Base-by-base conservation (phyloP, 2,797 vertebrate species). In the Girardinus metallicus region DNA sequence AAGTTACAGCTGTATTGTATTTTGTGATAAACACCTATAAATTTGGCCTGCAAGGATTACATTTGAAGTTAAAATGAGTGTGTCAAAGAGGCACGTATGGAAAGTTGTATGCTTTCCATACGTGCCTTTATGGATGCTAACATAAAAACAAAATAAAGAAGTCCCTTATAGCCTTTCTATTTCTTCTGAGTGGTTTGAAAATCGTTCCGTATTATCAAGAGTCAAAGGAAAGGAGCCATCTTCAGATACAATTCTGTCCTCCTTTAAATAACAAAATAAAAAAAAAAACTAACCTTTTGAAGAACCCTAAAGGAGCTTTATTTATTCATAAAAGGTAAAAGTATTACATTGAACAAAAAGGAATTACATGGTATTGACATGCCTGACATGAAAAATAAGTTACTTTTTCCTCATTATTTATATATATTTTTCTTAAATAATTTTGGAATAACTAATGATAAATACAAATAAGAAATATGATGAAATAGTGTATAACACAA, bases 81-180 rank as follows among this genome's bases (percentile, higher is more conserved):
- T 74, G 74, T 82, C 79, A 77, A 86, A 71, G 78, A 86, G 81
- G 76, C 85, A 87, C 86, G 82, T 15, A 74, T 83, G 84, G 83
- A 85, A 78, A 70, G 72, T 73, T 76, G 46, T 74, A 47, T 36
- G 44, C 29, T 88, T 74, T 85, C 86, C 85, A n/a, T n/a, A n/a
- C n/a, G n/a, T n/a, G n/a, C n/a, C n/a, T n/a, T n/a, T 73, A 31
- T 75, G 80, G 76, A 81, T 39, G 64, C 47, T 26, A 36, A 74
- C 41, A 86, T 73, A 77, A 72, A 77, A 85, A 44, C 53, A 57
- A 51, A 83, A 77, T 2, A 64, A 78, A 78, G 80, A 36, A 87
- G 71, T 84, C 21, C 80, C 79, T 80, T 51, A 53, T 75, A 81
- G 77, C 64, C n/a, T 77, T 80, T 86, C 68, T 77, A 16, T 74